Conservation (phyloP, 2,797 vertebrate species). For the Tangara arthus region DNA sequence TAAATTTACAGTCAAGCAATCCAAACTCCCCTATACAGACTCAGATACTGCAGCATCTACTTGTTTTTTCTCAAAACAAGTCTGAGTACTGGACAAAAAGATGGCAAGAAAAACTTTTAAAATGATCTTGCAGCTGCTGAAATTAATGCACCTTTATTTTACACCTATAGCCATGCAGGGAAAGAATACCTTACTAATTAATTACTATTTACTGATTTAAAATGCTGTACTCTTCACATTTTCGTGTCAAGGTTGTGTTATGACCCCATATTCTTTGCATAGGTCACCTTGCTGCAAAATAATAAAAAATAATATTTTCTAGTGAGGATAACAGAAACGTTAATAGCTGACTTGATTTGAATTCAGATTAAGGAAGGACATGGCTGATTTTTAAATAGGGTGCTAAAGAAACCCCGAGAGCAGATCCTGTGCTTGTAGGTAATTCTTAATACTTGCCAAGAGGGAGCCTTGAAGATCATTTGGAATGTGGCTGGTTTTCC, state of each 20-base stretch:
- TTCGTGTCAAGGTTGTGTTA: not conserved
- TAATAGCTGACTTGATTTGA: not conserved
- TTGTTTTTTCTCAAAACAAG: not conserved
- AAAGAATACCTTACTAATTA: not conserved
- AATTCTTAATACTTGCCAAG: not conserved
- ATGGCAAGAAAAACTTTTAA: not conserved
- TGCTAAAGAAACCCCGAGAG: not conserved
- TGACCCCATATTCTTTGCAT: not conserved
- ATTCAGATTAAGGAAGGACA: slow-evolving; percentile 2
- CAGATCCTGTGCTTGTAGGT: not conserved
- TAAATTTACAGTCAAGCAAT: not conserved
- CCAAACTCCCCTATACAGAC: not conserved
- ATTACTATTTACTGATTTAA: not conserved
- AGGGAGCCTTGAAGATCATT: not conserved
- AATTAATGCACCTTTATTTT: not conserved
- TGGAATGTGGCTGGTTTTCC: not conserved
- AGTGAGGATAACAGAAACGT: not conserved
- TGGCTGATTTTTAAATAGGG: not conserved
- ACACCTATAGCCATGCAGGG: not conserved
- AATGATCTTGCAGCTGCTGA: not conserved
- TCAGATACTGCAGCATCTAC: not conserved
- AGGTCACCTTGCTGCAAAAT: not conserved
- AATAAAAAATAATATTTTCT: not conserved
- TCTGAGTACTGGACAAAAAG: not conserved
- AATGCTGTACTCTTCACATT: not conserved